These are phyloP conservation scores for Zeuzera pyrina DNA, from an alignment of 2,888 invertebrate genomes.

Conservation along the genomic window DNA sequence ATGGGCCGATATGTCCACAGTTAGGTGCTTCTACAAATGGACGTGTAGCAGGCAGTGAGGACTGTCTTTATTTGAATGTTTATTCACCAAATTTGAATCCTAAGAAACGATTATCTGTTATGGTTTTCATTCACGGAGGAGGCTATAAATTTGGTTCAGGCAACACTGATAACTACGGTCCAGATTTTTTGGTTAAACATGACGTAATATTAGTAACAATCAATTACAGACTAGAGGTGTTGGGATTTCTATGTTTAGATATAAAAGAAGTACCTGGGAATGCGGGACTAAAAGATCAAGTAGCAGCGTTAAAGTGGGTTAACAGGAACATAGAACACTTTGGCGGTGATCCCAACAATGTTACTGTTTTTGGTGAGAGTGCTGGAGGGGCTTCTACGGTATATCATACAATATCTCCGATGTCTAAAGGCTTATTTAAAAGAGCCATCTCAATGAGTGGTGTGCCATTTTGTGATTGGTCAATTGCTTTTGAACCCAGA, in stretches of 20 bases:
- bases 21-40: slow-evolving; percentile 11
- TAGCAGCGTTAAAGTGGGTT: slow-evolving; percentile 33
- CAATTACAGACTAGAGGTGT: slow-evolving; percentile 50
- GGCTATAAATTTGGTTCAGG: slow-evolving; percentile 31
- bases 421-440: slow-evolving; percentile 38
- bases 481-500: slow-evolving; percentile 18
- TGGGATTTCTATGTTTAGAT: slow-evolving; percentile 69
- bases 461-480: slow-evolving; percentile 24
- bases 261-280: slow-evolving; percentile 73
- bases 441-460: slow-evolving; percentile 41
- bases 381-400: slow-evolving; percentile 31
- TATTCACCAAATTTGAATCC: slow-evolving; percentile 28
- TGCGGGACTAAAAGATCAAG: slow-evolving; percentile 62
- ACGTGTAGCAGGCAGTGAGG: slow-evolving; percentile 21
- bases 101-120: slow-evolving; percentile 26
- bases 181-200: slow-evolving; percentile 66
- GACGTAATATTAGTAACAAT: slow-evolving; percentile 68
- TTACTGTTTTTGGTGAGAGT: slow-evolving; percentile 39
- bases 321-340: slow-evolving; percentile 30
- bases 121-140: slow-evolving; percentile 45
- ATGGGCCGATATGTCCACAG: slow-evolving; percentile 10
- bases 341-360: slow-evolving; percentile 31
- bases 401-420: slow-evolving; percentile 33
- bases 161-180: slow-evolving; percentile 56
- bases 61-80: slow-evolving; percentile 41